Conservation (phyloP, 2,797 vertebrate genomes). For the Hyperoplus lanceolatus region DNA sequence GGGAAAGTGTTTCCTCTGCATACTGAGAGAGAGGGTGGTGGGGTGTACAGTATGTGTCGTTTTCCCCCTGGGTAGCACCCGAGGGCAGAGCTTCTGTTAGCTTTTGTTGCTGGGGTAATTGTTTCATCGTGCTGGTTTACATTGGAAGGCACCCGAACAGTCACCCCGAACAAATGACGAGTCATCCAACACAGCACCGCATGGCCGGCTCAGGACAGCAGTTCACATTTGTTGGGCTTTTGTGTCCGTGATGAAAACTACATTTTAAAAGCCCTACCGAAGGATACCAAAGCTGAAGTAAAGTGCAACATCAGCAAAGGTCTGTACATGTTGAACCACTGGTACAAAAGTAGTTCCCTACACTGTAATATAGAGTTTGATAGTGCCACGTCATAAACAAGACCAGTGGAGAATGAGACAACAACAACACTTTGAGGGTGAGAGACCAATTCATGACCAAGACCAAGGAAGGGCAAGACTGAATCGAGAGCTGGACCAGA, state of each 20-base stretch:
- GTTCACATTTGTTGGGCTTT: constrained; percentile 43
- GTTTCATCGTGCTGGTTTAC: constrained; percentile 68
- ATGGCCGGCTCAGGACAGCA: constrained; percentile 25
- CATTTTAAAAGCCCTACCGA: constrained; percentile 39
- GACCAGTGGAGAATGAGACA: too few species aligned
- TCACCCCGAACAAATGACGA: constrained; percentile 50
- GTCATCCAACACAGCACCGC: constrained; percentile 40
- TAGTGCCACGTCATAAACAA: too few species aligned
- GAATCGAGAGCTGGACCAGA: too few species aligned
- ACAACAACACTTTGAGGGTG: too few species aligned
- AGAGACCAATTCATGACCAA: too few species aligned
- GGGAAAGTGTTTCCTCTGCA: constrained; percentile 43
- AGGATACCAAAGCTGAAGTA: constrained; percentile 3
- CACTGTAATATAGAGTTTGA: neutral
- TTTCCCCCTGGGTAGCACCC: constrained; percentile 51
- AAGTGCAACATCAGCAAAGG: constrained; percentile 31
- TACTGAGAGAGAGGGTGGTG: constrained; percentile 16
- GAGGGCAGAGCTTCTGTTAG: constrained; percentile 68
- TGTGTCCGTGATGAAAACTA: constrained; percentile 46
- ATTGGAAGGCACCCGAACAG: constrained; percentile 69
- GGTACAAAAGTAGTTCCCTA: neutral
- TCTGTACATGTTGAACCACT: neutral
- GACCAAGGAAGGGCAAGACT: too few species aligned
- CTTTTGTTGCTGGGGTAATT: constrained; percentile 72
- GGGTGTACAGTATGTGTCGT: constrained; percentile 17